Conservation (phyloP, 2,113 vertebrate species). For the Gymnarchus niloticus region DNA sequence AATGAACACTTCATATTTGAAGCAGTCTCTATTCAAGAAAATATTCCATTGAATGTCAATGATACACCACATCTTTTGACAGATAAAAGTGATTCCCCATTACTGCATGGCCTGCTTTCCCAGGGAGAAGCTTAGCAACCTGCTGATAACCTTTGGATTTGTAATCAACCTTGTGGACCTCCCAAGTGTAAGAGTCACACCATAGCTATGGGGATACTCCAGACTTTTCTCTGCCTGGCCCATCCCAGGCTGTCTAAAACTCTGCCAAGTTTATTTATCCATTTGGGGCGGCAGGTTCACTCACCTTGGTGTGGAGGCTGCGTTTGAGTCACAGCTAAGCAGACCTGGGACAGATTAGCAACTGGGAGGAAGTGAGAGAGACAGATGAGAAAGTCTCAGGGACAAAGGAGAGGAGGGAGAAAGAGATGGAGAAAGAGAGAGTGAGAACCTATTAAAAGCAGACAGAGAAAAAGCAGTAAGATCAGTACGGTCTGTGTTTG, state of each 20-base stretch:
- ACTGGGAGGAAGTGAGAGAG: neutral
- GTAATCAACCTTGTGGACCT: neutral
- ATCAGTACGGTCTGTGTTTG: neutral
- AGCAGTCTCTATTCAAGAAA: neutral
- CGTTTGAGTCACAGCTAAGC: neutral
- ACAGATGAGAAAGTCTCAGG: neutral
- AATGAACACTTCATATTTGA: neutral
- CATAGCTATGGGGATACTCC: neutral
- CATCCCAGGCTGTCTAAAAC: neutral
- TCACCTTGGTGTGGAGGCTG: neutral
- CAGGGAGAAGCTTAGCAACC: neutral
- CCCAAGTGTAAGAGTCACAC: neutral
- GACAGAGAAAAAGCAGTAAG: neutral
- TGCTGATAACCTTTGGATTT: neutral
- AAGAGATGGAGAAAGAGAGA: neutral
- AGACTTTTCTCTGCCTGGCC: neutral
- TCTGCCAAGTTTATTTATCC: neutral
- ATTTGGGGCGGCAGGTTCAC: neutral
- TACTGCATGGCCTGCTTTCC: neutral
- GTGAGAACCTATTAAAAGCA: neutral
- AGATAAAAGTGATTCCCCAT: neutral
- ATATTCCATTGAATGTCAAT: neutral
- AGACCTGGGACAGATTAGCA: neutral
- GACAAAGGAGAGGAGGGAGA: neutral
- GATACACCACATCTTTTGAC: neutral